Evolutionary conservation across 92 coral and sea anemone species (phyloP), one percentile per base, ranked within the genome.

Genomic region (Isaurus tuberculatus): DNA sequence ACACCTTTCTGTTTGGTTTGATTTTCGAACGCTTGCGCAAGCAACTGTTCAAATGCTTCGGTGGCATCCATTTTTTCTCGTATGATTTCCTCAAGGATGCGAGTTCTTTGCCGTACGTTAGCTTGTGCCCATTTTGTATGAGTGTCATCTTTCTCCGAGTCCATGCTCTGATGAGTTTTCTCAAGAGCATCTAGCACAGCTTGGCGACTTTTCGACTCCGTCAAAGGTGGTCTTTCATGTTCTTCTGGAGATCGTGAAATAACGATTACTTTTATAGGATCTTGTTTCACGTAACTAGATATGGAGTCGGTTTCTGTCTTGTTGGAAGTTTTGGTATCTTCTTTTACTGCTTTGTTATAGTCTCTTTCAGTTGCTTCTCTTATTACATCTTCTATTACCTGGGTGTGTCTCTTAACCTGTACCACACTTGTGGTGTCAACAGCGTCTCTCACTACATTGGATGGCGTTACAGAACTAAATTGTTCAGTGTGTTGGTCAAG

Each of bases 401-500:
- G 92, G 2, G 98, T 87, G 40, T 91, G 98, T 29, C 91, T 75
- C 49, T 88, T 90, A 8, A 97, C 99, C 3, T 84, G 91, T 43
- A 93, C 95, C 60, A 93, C 90, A 40, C 98, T 92, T 17, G 95
- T 84, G 6, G 94, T 91, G 43, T 93, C 98, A 13, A 93, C 93
- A 28, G 81, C 84, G 16, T 36, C 27, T 13, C 46, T 49, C 16
- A 20, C 10, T 60, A 34, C 51, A 10, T 14, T 2, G 31, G 34
- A 63, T 63, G 33, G 69, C 34, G 10, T 26, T 63, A 27, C 14
- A 27, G 69, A 27, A 44, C 25, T 73, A 22, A 26, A 37, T 46
- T 49, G 34, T 9, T 15, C 25, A 16, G 8, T 46, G 79, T 73
- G 40, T 27, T 34, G 42, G 10, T 13, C 65, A 10, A 2, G 29